Conservation (phyloP, 37 sponge, comb jelly and placozoan species). For the Tethya wilhelma region DNA sequence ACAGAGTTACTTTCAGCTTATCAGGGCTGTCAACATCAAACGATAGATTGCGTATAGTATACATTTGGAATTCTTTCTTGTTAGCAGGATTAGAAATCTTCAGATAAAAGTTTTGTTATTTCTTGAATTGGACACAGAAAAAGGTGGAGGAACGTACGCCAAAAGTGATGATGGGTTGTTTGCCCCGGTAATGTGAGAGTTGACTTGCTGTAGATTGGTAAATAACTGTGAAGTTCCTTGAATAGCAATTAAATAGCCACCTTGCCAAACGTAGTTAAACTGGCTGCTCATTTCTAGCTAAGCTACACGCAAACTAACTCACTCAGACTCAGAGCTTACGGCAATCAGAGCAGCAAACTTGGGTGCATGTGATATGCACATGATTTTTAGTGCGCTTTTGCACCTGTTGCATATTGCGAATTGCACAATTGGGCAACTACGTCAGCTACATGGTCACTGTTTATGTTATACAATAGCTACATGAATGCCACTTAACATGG, state of each 20-base stretch:
- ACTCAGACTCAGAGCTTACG: background rate
- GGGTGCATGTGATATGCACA: background rate
- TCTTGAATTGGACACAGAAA: background rate
- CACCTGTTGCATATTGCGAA: too few species aligned
- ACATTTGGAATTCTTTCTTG: background rate
- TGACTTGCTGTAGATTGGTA: background rate
- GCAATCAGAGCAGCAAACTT: background rate
- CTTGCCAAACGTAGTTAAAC: constrained; percentile 4
- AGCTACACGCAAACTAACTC: too few species aligned
- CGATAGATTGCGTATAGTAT: background rate
- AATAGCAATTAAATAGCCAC: background rate
- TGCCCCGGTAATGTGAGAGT: background rate
- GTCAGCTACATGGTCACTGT: background rate
- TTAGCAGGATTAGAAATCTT: background rate
- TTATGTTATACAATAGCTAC: background rate
- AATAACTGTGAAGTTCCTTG: background rate
- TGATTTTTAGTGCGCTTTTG: background rate
- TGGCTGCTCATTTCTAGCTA: background rate
- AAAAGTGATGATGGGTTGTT: background rate
- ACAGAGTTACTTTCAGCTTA: background rate
- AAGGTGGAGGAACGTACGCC: background rate
- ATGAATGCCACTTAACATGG: background rate
- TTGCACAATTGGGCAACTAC: too few species aligned
- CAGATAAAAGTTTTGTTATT: background rate
- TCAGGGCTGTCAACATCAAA: background rate